Evolutionary conservation across 2,113 vertebrate genomes (phyloP).

Genomic region (Cryptotis parvus): DNA sequence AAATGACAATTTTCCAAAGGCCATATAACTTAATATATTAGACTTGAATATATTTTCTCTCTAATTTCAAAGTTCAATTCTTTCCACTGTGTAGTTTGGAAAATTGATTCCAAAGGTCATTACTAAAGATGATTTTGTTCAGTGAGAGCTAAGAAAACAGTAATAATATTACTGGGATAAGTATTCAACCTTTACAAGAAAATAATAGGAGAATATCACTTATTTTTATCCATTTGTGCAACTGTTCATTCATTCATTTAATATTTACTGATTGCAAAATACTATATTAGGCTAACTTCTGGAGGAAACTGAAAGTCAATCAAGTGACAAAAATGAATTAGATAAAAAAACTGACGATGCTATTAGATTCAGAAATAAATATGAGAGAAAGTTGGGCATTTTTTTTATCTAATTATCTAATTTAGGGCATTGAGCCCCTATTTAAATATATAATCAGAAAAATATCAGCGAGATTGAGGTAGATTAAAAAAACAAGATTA

Average conservation of each 20-base stretch:
- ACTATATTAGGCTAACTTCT: not conserved
- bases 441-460: not conserved
- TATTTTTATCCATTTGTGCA: not conserved
- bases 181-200: not conserved
- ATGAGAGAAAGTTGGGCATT: not conserved
- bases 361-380: not conserved
- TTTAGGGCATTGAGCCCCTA: not conserved
- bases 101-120: conserved; percentile 41
- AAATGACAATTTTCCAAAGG: not conserved
- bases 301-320: not conserved
- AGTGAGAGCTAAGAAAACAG: conserved; percentile 46
- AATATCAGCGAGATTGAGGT: not conserved
- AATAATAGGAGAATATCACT: not conserved
- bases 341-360: not conserved
- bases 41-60: conserved; percentile 1
- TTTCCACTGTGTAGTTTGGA: not conserved
- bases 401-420: no score
- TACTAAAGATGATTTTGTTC: conserved; percentile 51
- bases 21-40: conserved; percentile 27
- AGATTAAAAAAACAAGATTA: not conserved
- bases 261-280: not conserved
- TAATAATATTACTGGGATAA: conserved; percentile 32
- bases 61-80: not conserved
- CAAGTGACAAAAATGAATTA: not conserved
- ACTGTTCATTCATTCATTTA: conserved; percentile 19